phyloP scores from a whole-genome alignment of 1,140 invertebrate species.

The Ganaspis sp. region DNA sequence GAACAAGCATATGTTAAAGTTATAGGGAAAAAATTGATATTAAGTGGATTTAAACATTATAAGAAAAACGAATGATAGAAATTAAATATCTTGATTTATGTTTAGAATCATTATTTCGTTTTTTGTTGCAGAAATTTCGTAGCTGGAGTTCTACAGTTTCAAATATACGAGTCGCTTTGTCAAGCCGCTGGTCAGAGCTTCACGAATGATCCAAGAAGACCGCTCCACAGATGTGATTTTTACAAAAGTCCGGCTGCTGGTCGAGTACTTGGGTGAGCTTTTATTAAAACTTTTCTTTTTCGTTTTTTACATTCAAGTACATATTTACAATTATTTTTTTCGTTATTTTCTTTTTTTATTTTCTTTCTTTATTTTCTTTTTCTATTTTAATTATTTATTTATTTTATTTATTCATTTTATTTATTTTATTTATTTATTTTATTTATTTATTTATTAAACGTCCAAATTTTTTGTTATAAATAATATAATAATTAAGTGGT shows the following conservation, averaged over 20 bases:
- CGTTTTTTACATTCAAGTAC: background rate
- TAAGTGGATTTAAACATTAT: too few relatives aligned
- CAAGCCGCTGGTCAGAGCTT: constrained; percentile 86
- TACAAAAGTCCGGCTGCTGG: constrained; percentile 88
- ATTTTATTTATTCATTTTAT: too few relatives aligned
- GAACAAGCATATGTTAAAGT: too few relatives aligned
- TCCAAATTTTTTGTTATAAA: too few relatives aligned
- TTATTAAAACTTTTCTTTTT: background rate
- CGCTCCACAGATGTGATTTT: constrained; percentile 93
- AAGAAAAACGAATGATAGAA: background rate
- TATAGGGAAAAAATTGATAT: background rate
- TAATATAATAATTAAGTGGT: too few relatives aligned
- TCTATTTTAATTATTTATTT: too few relatives aligned
- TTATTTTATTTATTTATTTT: too few relatives aligned
- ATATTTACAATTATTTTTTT: too few relatives aligned
- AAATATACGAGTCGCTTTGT: constrained; percentile 91
- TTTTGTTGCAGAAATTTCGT: constrained; percentile 91
- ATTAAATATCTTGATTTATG: too few relatives aligned
- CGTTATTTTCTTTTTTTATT: too few relatives aligned
- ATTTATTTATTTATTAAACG: too few relatives aligned
- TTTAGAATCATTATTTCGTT: background rate
- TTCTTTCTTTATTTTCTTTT: too few relatives aligned
- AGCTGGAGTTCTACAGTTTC: constrained; percentile 93
- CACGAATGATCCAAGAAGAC: constrained; percentile 81
- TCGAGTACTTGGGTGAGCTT: constrained; percentile 84